Base-by-base conservation (phyloP, 2,797 vertebrate species). In the Leuciscus waleckii region DNA sequence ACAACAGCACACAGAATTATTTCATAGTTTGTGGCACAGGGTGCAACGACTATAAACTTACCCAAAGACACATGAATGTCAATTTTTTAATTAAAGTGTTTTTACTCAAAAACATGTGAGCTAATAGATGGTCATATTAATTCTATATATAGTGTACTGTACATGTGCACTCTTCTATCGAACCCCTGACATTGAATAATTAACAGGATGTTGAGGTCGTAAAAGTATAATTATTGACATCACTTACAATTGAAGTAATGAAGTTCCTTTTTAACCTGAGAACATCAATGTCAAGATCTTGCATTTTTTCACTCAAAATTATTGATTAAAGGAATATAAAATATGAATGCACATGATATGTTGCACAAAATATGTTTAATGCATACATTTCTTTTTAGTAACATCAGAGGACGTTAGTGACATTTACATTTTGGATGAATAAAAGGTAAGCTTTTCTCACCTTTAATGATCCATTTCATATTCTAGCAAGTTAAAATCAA, bases 1-100 rank as follows among this genome's bases (percentile, higher is more conserved):
- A 93, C 93, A 95, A 92, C 92, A 93, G 92, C 92, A 93, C 83
- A 83, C 89, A 92, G 92, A 86, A 68, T 83, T 87, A 90, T 80
- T 89, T 91, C 89, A 91, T 94, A 91, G 93, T 94, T 94, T 90
- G 75, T 81, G 75, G 68, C 78, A 79, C 56, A 73, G 89, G 88
- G 88, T 80, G 89, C 87, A 83, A 87, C 84, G 91, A 82, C 85
- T 85, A 49, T 49, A 86, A 85, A 58, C 82, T 85, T 88, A 58
- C 41, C 70, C 85, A 77, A 49, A 37, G 7, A 19, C 51, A 41
- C 9, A 81, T 87, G 81, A 92, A 91, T 91, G 88, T 91, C 88
- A 88, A 93, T 92, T 92, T 87, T 91, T 90, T 88, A 86, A 81
- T 68, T 4, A 7, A 58, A 78, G 49, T 75, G 29, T 74, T 10